These are phyloP conservation scores for Lumbricus terrestris DNA, from an alignment of 2,888 invertebrate species.

Conservation along the genomic window DNA sequence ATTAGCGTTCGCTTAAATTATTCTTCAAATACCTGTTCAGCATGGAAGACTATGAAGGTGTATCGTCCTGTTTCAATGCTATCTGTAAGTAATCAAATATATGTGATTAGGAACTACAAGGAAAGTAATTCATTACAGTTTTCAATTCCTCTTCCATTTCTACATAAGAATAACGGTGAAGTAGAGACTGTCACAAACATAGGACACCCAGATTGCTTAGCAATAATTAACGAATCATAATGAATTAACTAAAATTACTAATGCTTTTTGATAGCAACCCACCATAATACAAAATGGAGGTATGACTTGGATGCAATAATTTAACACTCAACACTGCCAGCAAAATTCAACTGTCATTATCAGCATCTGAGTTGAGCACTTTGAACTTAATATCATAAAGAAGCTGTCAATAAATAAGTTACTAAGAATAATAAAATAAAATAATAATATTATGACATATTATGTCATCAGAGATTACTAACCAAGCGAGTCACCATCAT, in stretches of 20 bases:
- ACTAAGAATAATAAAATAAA: not conserved
- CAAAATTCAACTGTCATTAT: not conserved
- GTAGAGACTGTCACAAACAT: no score
- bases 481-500: slow-evolving; percentile 72
- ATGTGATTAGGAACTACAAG: not conserved
- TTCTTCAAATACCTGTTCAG: slow-evolving; percentile 12
- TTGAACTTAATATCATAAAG: no score
- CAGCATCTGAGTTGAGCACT: not conserved
- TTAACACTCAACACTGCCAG: not conserved
- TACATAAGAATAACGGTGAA: not conserved
- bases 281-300: no score
- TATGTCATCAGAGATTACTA: not conserved
- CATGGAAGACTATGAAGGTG: not conserved
- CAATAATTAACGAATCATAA: no score
- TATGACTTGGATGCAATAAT: no score
- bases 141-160: not conserved
- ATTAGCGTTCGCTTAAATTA: not conserved
- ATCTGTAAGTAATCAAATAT: not conserved
- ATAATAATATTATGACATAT: no score
- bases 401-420: no score
- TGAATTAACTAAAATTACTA: not conserved
- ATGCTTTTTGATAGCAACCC: not conserved
- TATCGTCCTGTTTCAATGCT: slow-evolving; percentile 10
- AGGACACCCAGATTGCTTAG: no score
- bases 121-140: not conserved